Evolutionary conservation across 1,140 invertebrate species (phyloP), one percentile per base, ranked within the genome.

Genomic region (Anastrepha obliqua): DNA sequence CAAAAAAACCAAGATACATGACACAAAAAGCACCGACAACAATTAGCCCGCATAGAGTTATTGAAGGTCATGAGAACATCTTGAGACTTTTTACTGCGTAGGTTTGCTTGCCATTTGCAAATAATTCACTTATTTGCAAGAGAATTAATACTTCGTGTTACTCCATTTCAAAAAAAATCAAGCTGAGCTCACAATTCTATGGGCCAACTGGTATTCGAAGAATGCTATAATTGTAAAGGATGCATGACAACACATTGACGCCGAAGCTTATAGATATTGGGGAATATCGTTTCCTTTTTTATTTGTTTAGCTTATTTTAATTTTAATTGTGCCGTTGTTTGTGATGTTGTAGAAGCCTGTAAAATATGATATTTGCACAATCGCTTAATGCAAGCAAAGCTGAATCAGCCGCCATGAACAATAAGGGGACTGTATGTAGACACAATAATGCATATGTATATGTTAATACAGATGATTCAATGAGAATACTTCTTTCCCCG

Each of bases 311-410:
- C 1, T 67, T 67, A 39, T 42, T 67, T 67, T 65, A 20, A 11
- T 20, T 64, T n/a, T 64, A 20, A 2, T 67, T 67, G 8, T 64
- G 39, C 39, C 39, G 7, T 39, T 29, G 29, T 29, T 29, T 29
- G 29, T 29, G 29, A 29, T 67, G 65, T 67, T 67, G 29, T 8
- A 62, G 29, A 39, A 13, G 65, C 15, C 65, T 88, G 89, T 90
- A 91, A 91, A 91, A 91, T 29, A 29, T 29, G 29, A 29, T 91
- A 90, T 91, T 91, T 91, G 91, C 91, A 91, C 91, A 91, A 91
- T 91, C 91, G 91, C 91, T 91, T 91, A 91, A 90, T 90, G 90
- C 91, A 91, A 91, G 91, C 91, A 91, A 91, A 91, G 91, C 91
- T 91, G 91, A 91, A 91, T 91, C 91, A 91, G 91, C 91, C 91